Conservation (phyloP, 2,797 vertebrate genomes). For the Basileuterus tristriatus region DNA sequence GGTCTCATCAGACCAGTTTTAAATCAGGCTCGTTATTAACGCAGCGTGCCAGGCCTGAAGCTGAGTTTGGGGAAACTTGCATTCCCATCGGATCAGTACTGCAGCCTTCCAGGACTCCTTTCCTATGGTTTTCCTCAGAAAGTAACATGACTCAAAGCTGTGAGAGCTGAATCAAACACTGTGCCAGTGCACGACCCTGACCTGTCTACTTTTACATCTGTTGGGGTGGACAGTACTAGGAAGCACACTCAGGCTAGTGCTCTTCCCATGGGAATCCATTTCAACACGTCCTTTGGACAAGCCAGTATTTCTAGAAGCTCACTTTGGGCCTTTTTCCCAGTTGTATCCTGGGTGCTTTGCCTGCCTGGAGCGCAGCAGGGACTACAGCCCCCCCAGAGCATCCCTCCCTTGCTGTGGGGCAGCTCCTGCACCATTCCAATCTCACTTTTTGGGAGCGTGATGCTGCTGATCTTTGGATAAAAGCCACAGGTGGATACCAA, state of each 20-base stretch:
- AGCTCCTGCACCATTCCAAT: background rate
- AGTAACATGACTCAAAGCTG: background rate
- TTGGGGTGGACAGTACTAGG: background rate
- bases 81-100: background rate
- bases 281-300: background rate
- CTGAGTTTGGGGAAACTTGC: background rate
- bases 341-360: background rate
- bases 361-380: background rate
- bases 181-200: background rate
- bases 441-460: background rate
- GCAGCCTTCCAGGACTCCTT: background rate
- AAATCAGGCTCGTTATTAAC: background rate
- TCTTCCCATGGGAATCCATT: background rate
- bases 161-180: background rate
- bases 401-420: background rate
- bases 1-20: constrained; percentile 12
- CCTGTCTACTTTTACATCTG: background rate
- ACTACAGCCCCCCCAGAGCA: background rate
- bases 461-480: background rate
- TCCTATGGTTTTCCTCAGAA: background rate
- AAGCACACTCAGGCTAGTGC: background rate
- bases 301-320: background rate
- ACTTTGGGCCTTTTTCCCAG: background rate
- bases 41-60: background rate
- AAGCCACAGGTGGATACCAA: background rate